Evolutionary conservation across 2,888 invertebrate species (phyloP).

Genomic region (Limnephilus marmoratus): DNA sequence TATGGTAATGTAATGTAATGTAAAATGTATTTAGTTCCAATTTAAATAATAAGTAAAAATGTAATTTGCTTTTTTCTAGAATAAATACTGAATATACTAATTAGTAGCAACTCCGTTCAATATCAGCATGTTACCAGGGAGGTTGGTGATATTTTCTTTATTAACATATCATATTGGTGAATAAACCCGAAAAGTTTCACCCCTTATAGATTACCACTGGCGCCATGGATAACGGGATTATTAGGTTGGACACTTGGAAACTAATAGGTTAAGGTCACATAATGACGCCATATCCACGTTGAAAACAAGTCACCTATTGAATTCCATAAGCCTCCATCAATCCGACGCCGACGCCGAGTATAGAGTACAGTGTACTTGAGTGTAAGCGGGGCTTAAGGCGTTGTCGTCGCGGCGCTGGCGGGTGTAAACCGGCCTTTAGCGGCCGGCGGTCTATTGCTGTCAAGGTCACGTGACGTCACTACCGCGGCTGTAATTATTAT

Average conservation of each 20-base stretch:
- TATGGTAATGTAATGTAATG: too few relatives aligned
- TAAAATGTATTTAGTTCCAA: too few relatives aligned
- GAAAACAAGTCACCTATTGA: not conserved
- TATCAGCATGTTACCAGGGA: too few relatives aligned
- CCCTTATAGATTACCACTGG: not conserved
- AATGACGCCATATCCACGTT: not conserved
- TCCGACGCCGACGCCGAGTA: slow-evolving; percentile 4
- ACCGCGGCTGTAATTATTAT: slow-evolving; percentile 8
- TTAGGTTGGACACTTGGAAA: too few relatives aligned
- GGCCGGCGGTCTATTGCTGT: slow-evolving; percentile 42
- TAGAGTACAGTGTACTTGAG: not conserved
- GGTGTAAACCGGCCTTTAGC: slow-evolving; percentile 22
- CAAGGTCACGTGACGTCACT: slow-evolving; percentile 55
- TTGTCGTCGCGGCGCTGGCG: slow-evolving; percentile 34
- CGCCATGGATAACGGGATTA: not conserved
- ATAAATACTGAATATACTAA: too few relatives aligned
- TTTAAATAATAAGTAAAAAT: too few relatives aligned
- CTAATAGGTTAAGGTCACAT: not conserved
- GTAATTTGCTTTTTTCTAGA: too few relatives aligned
- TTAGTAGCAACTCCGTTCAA: too few relatives aligned
- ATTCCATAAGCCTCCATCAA: not conserved
- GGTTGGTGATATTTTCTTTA: not conserved
- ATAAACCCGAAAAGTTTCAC: not conserved
- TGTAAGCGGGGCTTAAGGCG: slow-evolving; percentile 17
- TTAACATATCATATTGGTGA: not conserved